A percentile compares a stretch with the other conserved stretches of the same genome.
phyloP scores from a whole-genome alignment of 2,797 vertebrate species.

The Mus caroli region DNA sequence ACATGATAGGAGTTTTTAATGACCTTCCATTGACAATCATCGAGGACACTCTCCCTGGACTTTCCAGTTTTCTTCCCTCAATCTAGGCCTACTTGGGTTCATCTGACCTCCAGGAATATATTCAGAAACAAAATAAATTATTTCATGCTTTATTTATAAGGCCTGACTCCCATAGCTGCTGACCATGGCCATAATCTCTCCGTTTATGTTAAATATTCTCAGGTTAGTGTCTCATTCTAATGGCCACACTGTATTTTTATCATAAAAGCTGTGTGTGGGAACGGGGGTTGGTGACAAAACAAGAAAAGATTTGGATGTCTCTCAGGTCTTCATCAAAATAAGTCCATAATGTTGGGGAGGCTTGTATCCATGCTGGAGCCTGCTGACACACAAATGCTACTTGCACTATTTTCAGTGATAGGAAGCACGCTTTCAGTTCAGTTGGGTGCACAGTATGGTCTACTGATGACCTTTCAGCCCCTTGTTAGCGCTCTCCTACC shows the following conservation, averaged over 20 bases:
- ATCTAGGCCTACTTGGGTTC: constrained; percentile 37
- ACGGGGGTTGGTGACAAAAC: no score
- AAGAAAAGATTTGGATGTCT: constrained; percentile 13
- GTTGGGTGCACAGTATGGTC: constrained; percentile 64
- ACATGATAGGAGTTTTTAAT: constrained; percentile 26
- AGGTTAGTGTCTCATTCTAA: neutral
- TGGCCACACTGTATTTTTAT: neutral
- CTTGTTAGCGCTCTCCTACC: constrained; percentile 73
- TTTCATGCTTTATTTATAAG: constrained; percentile 71
- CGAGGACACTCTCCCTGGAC: constrained; percentile 30
- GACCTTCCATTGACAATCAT: constrained; percentile 35
- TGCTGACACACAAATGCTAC: constrained; percentile 10
- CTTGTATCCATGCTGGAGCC: neutral
- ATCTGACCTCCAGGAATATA: constrained; percentile 13
- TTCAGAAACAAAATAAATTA: constrained; percentile 69
- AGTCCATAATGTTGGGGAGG: neutral
- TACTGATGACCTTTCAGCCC: constrained; percentile 81
- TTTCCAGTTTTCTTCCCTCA: constrained; percentile 44
- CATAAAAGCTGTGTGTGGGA: neutral
- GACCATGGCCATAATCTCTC: neutral
- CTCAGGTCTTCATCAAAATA: constrained; percentile 13
- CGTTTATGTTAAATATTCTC: neutral
- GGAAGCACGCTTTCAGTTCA: constrained; percentile 61
- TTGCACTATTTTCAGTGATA: neutral
- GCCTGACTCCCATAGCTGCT: neutral